Base-by-base conservation (phyloP, 2,113 vertebrate genomes). In the Oxyruncus cristatus region DNA sequence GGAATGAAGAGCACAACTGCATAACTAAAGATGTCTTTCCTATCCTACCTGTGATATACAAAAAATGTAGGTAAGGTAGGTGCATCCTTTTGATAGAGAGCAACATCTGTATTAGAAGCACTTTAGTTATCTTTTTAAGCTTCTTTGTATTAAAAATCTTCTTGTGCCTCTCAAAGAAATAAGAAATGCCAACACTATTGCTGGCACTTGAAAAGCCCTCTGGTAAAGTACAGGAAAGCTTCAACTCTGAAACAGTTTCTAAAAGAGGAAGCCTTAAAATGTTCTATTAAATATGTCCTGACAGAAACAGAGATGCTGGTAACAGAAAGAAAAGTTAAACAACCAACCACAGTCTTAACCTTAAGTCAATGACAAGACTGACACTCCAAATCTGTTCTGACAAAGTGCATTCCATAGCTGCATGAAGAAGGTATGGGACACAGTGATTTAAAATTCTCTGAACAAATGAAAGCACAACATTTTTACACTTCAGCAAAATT, bases 401-500 rank as follows among this genome's bases (percentile, higher is more conserved):
- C 75, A 96, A 97, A 97, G 86, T 47, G 61, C 83, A 85, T 96
- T 96, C 86, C 62, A 85, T 26, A 95, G 93, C 76, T 83, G 76
- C 82, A 86, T 49, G 89, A 95, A 94, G 95, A 97, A 95, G 84
- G 92, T 92, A 63, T 68, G 81, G 47, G 92, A 79, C 80, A 81
- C 28, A 28, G 93, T 77, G 89, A 96, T 98, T 97, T 97, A 95
- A 93, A 97, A 95, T 67, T 93, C 88, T 96, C 93, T 79, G 80
- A 96, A 94, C 86, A 95, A 97, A 97, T 94, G 89, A 97, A 98
- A 97, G 76, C 70, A 79, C 89, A 96, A 91, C 46, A 50, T 93
- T 97, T 98, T 97, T 95, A 97, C 90, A 97, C 94, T 94, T 93
- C 85, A 97, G 85, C 95, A 97, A 97, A 98, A 98, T 86, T 94